Evolutionary conservation across 2,797 vertebrate species (phyloP).

Genomic region (Cuculus canorus): DNA sequence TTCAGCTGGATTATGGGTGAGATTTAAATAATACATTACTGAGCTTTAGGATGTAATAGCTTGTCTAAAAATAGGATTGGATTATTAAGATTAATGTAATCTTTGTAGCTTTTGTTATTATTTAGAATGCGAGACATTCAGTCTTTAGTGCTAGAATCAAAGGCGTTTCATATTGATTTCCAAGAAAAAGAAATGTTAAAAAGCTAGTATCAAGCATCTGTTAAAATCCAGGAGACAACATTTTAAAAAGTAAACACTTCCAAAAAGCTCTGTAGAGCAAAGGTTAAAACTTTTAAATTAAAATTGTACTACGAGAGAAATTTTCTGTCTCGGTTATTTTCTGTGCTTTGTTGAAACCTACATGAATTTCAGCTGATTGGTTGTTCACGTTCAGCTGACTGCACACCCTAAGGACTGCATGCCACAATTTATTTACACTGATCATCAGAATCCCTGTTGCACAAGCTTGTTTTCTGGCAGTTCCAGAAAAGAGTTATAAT

Average conservation of each 20-base stretch:
- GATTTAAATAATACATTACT: slow-evolving; percentile 58
- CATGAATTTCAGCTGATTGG: not conserved
- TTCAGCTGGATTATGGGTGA: slow-evolving; percentile 52
- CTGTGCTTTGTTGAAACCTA: not conserved
- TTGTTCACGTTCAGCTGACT: not conserved
- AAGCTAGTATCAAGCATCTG: not conserved
- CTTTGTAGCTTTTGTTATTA: slow-evolving; percentile 48
- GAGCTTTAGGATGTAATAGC: slow-evolving; percentile 45
- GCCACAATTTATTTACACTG: not conserved
- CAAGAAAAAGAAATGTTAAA: not conserved
- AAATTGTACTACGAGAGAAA: not conserved
- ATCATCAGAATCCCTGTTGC: not conserved
- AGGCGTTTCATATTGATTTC: not conserved
- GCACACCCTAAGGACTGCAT: not conserved
- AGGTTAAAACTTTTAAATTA: not conserved
- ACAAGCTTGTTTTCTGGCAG: not conserved
- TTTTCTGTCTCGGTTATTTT: not conserved
- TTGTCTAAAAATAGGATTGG: slow-evolving; percentile 62
- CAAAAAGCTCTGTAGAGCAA: not conserved
- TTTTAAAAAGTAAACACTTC: not conserved
- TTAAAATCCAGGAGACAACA: not conserved
- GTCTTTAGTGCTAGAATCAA: slow-evolving; percentile 1
- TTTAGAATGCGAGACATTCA: slow-evolving; percentile 14
- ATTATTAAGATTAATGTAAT: slow-evolving; percentile 62
- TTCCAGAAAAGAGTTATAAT: not conserved